Percentiles rank a stretch among this genome's conserved stretches.
Conservation (phyloP, 1,140 invertebrate genomes). For the Formica selysi region DNA sequence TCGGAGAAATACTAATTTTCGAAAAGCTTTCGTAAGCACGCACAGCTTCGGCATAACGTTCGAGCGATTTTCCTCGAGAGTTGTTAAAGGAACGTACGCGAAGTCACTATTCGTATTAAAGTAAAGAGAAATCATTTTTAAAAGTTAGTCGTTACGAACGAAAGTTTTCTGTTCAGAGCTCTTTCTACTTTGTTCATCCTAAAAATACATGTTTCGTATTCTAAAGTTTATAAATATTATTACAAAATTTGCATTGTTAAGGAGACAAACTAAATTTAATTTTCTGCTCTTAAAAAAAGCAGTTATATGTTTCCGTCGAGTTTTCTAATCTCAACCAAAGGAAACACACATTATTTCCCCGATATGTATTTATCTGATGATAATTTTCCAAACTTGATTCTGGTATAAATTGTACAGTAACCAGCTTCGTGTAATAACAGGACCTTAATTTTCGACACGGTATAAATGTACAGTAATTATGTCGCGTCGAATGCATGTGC, state of each 20-base stretch:
- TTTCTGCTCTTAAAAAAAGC: not conserved
- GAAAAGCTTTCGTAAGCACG: constrained; percentile 1
- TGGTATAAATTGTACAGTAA: constrained; percentile 23
- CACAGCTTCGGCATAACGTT: constrained; percentile 29
- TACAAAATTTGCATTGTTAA: not conserved
- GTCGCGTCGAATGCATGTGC: constrained; percentile 26
- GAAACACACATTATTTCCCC: not conserved
- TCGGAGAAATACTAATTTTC: constrained; percentile 27
- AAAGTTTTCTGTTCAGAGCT: not conserved
- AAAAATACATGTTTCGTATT: not conserved
- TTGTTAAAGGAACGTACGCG: not conserved
- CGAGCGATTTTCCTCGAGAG: constrained; percentile 18
- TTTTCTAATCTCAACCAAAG: not conserved
- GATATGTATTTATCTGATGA: not conserved
- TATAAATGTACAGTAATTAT: constrained; percentile 38
- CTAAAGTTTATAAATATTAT: not conserved
- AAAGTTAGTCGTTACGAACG: not conserved
- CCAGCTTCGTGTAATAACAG: constrained; percentile 36
- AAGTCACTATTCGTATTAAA: not conserved
- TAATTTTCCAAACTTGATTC: constrained; percentile 32
- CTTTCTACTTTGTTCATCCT: not conserved
- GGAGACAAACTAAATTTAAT: not conserved
- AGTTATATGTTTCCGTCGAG: too few relatives aligned
- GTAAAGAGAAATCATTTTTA: not conserved
- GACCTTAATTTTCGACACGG: not conserved